A percentile compares a stretch with the other conserved stretches of the same genome.
These are phyloP conservation scores for Petrocephalus schoutedeni DNA, from an alignment of 2,797 vertebrate species.

Conservation along the genomic window DNA sequence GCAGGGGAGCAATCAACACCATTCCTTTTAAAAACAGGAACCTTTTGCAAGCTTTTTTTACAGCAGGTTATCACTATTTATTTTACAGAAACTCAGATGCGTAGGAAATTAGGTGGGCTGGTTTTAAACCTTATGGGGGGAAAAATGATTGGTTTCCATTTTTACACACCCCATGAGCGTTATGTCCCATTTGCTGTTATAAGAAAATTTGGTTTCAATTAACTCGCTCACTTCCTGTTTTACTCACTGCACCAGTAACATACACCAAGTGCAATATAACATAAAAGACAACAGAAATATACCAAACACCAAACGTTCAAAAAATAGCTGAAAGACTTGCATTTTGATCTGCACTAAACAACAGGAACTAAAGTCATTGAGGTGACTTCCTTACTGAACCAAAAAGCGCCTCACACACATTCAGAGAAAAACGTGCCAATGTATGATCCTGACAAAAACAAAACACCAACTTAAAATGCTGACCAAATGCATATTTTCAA, in stretches of 20 bases:
- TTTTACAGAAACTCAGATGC: not conserved
- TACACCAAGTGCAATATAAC: not conserved
- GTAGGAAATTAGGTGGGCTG: not conserved
- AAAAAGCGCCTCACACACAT: not conserved
- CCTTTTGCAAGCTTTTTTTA: not conserved
- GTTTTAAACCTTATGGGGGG: not conserved
- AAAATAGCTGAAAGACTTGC: not conserved
- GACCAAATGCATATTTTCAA: not conserved
- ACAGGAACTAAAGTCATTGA: not conserved
- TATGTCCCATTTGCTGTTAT: not conserved
- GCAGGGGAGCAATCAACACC: not conserved
- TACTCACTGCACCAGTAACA: not conserved
- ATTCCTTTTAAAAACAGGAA: not conserved
- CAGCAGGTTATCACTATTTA: conserved; percentile 3
- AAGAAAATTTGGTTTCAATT: conserved; percentile 13
- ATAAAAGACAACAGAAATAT: not conserved
- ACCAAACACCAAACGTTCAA: not conserved
- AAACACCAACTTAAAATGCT: not conserved
- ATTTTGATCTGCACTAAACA: not conserved
- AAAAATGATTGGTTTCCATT: conserved; percentile 7
- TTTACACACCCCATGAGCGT: conserved; percentile 3
- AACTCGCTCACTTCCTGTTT: conserved; percentile 2
- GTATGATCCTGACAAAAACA: not conserved
- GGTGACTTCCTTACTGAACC: conserved; percentile 3
- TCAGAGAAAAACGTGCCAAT: not conserved